Evolutionary conservation across 2,797 vertebrate species (phyloP).

Genomic region (Premnoplex brunnescens): DNA sequence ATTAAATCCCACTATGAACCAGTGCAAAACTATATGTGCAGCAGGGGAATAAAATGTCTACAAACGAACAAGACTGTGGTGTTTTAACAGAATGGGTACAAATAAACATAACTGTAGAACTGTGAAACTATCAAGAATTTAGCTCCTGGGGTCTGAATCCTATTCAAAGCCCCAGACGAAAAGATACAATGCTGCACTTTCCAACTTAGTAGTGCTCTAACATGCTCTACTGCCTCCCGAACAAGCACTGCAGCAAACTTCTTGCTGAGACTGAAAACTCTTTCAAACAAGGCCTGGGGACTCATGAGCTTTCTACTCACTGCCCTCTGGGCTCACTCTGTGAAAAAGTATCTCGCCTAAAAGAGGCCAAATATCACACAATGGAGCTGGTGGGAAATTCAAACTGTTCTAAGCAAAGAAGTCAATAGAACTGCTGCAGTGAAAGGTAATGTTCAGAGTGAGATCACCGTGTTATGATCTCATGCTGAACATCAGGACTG

Average conservation of each 20-base stretch:
- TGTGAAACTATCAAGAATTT: background rate
- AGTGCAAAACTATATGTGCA: background rate
- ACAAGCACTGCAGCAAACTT: conserved; percentile 23
- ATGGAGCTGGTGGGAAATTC: conserved; percentile 54
- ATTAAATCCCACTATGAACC: background rate
- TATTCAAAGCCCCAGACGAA: conserved; percentile 23
- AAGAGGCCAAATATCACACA: conserved; percentile 63
- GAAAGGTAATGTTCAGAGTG: conserved; percentile 58
- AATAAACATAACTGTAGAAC: background rate
- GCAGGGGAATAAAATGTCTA: background rate
- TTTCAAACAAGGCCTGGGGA: conserved; percentile 41
- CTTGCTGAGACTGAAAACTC: conserved; percentile 48
- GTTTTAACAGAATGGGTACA: background rate
- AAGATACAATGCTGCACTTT: background rate
- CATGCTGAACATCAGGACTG: conserved; percentile 60
- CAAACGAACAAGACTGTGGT: background rate
- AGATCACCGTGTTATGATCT: conserved; percentile 64
- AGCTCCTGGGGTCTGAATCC: conserved; percentile 10
- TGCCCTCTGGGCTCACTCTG: conserved; percentile 35
- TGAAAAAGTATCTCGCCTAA: conserved; percentile 28
- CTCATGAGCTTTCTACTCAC: conserved; percentile 47
- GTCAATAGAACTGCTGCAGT: conserved; percentile 40
- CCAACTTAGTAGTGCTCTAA: background rate
- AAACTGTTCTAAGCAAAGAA: conserved; percentile 55
- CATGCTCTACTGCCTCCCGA: background rate